Conservation (phyloP, 1,140 invertebrate species). For the Marisa cornuarietis region DNA sequence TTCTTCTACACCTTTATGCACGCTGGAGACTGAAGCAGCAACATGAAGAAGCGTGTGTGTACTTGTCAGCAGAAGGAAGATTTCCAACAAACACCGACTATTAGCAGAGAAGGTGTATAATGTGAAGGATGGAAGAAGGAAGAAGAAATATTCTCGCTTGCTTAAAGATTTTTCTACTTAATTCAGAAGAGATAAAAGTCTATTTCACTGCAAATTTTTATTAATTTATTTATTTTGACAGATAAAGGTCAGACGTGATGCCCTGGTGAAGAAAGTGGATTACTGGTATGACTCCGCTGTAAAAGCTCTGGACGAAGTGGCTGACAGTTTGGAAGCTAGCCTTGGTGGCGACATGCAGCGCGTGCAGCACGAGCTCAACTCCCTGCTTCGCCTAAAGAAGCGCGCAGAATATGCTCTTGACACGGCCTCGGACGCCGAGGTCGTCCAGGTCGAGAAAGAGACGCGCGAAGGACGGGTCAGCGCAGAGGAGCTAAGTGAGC, state of each 20-base stretch:
- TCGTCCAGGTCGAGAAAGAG: conserved; percentile 9
- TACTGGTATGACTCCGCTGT: background rate
- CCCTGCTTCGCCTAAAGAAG: conserved; percentile 2
- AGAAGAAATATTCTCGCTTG: too few species aligned
- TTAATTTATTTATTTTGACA: background rate
- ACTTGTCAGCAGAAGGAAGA: too few species aligned
- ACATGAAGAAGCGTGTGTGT: too few species aligned
- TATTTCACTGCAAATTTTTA: too few species aligned
- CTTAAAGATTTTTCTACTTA: too few species aligned
- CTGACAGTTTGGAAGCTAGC: background rate
- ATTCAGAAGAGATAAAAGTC: too few species aligned
- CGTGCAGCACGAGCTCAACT: conserved; percentile 6
- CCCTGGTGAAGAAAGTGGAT: background rate
- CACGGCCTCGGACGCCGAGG: conserved; percentile 2
- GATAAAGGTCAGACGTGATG: conserved; percentile 10
- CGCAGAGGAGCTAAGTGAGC: background rate
- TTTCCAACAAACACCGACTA: too few species aligned
- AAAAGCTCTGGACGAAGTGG: background rate
- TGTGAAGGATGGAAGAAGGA: too few species aligned
- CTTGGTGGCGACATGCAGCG: background rate
- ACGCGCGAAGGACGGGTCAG: conserved; percentile 8
- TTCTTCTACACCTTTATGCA: too few species aligned
- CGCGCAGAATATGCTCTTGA: background rate
- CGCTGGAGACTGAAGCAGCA: too few species aligned
- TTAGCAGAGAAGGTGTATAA: too few species aligned